Base-by-base conservation (phyloP, 2,797 vertebrate species). In the Lerista edwardsae region DNA sequence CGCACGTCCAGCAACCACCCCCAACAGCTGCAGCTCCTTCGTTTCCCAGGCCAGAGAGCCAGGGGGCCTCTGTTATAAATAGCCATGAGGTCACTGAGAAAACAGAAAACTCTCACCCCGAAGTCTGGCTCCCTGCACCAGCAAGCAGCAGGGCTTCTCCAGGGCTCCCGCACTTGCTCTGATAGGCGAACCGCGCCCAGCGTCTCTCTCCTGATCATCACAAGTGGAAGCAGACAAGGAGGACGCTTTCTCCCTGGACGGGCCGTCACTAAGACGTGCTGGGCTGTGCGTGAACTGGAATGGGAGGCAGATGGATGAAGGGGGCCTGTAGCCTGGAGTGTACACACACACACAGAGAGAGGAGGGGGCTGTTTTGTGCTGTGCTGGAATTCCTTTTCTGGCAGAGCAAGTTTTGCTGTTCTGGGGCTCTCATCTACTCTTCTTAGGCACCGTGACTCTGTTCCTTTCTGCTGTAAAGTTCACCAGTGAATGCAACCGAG, bases 21-120 rank as follows among this genome's bases (percentile, higher is more conserved):
- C 39, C 59, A 64, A 47, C 76, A 44, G 76, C 76, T 78, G 76
- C 61, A 44, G n/a, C 27, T 64, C 75, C 64, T 62, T 78, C 29
- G 21, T 34, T 68, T 65, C 78, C 65, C 78, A 68, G 44, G n/a
- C 78, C 21, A 68, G 44, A n/a, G 36, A 68, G 67, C 34, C 65
- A 39, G 44, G 59, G 34, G 29, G 51, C n/a, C 31, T 15, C 7
- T 36, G 47, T 57, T 69, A 69, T 80, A 29, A 69, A 71, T 71
- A 71, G 79, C n/a, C 65, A 57, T 57, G 39, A 69, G 29, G 31
- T 71, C 78, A 80, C 6, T 36, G 65, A 34, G 44, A 36, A 68
- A 44, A 68, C 17, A 25, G 44, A 79, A 51, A 55, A 79, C n/a
- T 51, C 62, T 68, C 64, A 55, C 64, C 64, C 78, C 67, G 29